phyloP scores from a whole-genome alignment of 23 tunicate species.

The Trididemnum clinides region DNA sequence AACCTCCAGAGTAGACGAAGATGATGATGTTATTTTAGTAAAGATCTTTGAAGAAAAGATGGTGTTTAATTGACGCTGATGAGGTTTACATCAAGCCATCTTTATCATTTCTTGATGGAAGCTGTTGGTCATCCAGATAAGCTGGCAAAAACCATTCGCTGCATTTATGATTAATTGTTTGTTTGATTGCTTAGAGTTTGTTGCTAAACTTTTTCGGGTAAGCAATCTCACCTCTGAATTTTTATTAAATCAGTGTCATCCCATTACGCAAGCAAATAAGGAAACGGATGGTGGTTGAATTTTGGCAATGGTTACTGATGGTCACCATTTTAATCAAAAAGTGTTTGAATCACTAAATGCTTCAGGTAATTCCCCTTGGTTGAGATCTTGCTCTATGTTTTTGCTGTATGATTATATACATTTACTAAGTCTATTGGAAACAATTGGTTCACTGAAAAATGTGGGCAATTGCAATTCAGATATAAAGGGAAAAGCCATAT shows the following conservation, averaged over 20 bases:
- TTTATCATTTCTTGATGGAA: background rate
- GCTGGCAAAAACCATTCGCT: background rate
- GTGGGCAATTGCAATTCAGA: background rate
- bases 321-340: background rate
- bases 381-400: background rate
- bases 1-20: background rate
- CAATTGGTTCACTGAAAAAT: background rate
- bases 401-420: background rate
- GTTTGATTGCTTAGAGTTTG: background rate
- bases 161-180: background rate
- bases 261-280: background rate
- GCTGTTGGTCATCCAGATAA: constrained; percentile 1
- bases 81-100: constrained; percentile 10
- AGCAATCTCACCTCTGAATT: background rate
- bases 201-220: background rate
- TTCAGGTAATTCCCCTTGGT: background rate
- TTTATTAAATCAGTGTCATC: background rate
- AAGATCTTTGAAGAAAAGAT: background rate
- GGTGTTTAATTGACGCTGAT: background rate
- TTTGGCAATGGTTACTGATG: background rate
- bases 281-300: background rate
- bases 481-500: background rate
- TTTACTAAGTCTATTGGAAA: background rate
- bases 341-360: background rate
- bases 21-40: background rate